Percentiles rank a stretch among this genome's conserved stretches.
These are phyloP conservation scores for Chiroxiphia lanceolata DNA, from an alignment of 2,797 vertebrate species.

Conservation along the genomic window DNA sequence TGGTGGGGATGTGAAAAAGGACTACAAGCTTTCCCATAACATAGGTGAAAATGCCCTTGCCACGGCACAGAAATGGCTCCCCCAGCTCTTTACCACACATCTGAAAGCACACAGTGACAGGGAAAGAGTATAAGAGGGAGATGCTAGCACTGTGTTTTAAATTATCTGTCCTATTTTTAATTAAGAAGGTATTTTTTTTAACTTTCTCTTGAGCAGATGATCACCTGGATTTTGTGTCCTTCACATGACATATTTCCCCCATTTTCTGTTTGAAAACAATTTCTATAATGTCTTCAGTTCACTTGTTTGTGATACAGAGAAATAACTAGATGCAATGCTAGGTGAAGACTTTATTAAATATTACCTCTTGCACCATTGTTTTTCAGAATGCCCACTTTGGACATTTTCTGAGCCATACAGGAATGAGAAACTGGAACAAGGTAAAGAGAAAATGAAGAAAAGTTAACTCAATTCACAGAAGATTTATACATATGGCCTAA, in stretches of 20 bases:
- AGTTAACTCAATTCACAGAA: not conserved
- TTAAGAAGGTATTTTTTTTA: not conserved
- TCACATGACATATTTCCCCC: not conserved
- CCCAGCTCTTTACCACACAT: not conserved
- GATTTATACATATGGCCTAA: not conserved
- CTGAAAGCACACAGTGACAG: not conserved
- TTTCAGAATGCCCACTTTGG: not conserved
- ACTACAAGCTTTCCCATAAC: not conserved
- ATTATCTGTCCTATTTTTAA: not conserved
- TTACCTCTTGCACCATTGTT: not conserved
- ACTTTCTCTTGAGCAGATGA: not conserved
- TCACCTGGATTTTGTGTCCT: not conserved
- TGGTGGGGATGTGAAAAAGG: rapidly evolving
- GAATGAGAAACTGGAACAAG: not conserved
- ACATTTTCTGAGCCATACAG: not conserved
- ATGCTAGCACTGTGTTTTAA: not conserved
- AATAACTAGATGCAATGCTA: not conserved
- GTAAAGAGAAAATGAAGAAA: not conserved
- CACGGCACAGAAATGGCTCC: not conserved
- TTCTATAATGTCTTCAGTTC: not conserved
- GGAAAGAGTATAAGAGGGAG: not conserved
- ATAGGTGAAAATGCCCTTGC: not conserved
- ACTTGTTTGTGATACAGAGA: not conserved
- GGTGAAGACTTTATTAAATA: not conserved
- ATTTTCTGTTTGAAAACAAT: not conserved